Evolutionary conservation across 2,888 invertebrate genomes (phyloP).

Genomic region (Hyposoter dolosus): DNA sequence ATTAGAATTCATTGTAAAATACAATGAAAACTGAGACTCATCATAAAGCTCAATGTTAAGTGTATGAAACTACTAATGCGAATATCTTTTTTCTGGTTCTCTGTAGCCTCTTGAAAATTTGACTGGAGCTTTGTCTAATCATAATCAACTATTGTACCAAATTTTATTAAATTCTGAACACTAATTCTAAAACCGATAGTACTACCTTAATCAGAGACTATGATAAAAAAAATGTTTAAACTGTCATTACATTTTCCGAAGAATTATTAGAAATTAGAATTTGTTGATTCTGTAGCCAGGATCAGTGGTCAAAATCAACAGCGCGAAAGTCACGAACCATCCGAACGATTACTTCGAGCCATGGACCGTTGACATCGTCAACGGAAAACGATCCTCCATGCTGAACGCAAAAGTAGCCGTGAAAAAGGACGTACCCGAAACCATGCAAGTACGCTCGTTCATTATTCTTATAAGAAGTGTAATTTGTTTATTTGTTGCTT

Average conservation of each 20-base stretch:
- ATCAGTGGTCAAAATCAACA: background rate
- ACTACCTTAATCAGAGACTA: too few species aligned
- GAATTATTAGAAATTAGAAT: background rate
- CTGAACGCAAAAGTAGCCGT: conserved; percentile 18
- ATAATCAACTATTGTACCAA: too few species aligned
- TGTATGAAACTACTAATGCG: too few species aligned
- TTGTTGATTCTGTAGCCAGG: conserved; percentile 11
- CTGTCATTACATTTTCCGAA: background rate
- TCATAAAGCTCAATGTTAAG: too few species aligned
- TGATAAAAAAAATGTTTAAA: too few species aligned
- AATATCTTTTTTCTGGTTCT: too few species aligned
- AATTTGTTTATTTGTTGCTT: background rate
- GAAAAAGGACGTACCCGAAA: conserved; percentile 47
- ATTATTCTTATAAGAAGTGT: background rate
- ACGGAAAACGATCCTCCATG: conserved; percentile 6
- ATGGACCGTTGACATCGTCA: background rate
- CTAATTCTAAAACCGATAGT: too few species aligned
- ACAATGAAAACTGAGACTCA: too few species aligned
- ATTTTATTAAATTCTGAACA: too few species aligned
- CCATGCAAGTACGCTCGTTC: conserved; percentile 38
- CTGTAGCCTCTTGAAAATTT: too few species aligned
- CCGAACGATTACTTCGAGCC: conserved; percentile 34
- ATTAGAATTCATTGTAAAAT: too few species aligned
- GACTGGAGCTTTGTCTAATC: too few species aligned
- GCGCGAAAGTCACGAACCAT: background rate